Percentiles rank a stretch among this genome's conserved stretches.
These are phyloP conservation scores for Leucania comma DNA, from an alignment of 2,888 invertebrate species.

Conservation along the genomic window DNA sequence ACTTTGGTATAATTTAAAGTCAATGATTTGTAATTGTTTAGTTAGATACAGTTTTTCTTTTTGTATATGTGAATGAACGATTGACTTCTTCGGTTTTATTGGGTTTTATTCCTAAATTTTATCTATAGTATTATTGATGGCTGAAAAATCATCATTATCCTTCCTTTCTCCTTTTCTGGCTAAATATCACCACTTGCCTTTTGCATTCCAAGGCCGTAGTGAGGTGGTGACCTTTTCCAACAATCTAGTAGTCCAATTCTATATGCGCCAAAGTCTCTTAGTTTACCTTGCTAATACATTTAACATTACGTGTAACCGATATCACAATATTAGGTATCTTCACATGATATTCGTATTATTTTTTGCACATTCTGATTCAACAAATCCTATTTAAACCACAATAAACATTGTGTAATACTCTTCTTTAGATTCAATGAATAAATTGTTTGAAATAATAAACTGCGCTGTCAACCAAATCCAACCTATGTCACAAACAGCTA, in stretches of 20 bases:
- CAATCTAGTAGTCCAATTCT: too few relatives aligned
- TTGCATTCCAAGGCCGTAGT: too few relatives aligned
- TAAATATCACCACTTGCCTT: too few relatives aligned
- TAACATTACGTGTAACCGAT: neutral
- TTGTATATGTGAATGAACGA: too few relatives aligned
- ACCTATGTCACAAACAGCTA: slow-evolving; percentile 72
- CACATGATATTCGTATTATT: neutral
- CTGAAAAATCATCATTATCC: too few relatives aligned
- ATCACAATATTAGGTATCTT: neutral
- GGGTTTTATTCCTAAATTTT: too few relatives aligned
- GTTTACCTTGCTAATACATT: neutral
- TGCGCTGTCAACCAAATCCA: slow-evolving; percentile 70
- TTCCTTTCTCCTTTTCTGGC: too few relatives aligned
- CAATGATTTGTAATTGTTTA: neutral
- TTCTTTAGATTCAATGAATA: slow-evolving; percentile 37
- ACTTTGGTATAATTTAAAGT: neutral
- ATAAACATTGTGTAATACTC: slow-evolving; percentile 30
- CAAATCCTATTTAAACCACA: slow-evolving; percentile 21
- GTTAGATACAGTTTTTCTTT: too few relatives aligned
- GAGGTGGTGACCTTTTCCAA: too few relatives aligned
- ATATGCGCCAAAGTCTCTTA: neutral
- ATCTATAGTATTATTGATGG: too few relatives aligned
- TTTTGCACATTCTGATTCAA: neutral
- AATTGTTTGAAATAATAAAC: slow-evolving; percentile 54
- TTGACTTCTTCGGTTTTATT: too few relatives aligned